Evolutionary conservation across 2,888 invertebrate genomes (phyloP).

Genomic region (Archips crataeganus): DNA sequence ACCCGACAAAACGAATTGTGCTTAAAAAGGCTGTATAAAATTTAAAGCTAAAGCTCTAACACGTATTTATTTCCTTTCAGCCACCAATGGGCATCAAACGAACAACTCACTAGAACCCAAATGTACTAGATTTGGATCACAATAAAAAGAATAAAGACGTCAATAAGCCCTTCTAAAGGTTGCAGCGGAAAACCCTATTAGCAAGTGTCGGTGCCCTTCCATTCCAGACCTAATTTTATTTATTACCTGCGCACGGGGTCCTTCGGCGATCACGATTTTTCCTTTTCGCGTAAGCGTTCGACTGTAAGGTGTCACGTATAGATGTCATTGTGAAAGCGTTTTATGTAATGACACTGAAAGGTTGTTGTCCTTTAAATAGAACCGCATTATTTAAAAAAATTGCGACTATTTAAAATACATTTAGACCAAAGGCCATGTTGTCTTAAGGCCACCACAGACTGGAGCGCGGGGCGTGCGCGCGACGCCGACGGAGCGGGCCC

Average conservation of each 20-base stretch:
- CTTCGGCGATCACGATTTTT: slow-evolving; percentile 17
- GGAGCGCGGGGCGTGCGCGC: too few relatives aligned
- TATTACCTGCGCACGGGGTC: slow-evolving; percentile 25
- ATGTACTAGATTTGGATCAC: slow-evolving; percentile 17
- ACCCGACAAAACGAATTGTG: too few relatives aligned
- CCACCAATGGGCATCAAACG: background rate
- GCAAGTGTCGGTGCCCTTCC: slow-evolving; percentile 34
- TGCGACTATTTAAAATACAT: too few relatives aligned
- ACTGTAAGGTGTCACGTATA: slow-evolving; percentile 6
- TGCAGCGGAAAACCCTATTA: slow-evolving; percentile 42
- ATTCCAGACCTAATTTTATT: slow-evolving; percentile 31
- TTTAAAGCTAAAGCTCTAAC: too few relatives aligned
- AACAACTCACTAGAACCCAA: background rate
- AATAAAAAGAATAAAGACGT: slow-evolving; percentile 32
- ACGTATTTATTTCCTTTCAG: too few relatives aligned
- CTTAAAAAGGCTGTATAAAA: too few relatives aligned
- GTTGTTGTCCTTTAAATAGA: too few relatives aligned
- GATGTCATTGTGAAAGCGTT: background rate
- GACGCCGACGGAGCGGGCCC: too few relatives aligned
- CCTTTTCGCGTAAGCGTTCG: slow-evolving; percentile 4
- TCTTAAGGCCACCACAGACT: too few relatives aligned
- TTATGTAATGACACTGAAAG: too few relatives aligned
- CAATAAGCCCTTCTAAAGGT: slow-evolving; percentile 36
- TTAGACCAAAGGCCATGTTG: too few relatives aligned
- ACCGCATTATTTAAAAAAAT: too few relatives aligned